Evolutionary conservation across 2,797 vertebrate species (phyloP).

Genomic region (Sternarchorhynchus goeldii): DNA sequence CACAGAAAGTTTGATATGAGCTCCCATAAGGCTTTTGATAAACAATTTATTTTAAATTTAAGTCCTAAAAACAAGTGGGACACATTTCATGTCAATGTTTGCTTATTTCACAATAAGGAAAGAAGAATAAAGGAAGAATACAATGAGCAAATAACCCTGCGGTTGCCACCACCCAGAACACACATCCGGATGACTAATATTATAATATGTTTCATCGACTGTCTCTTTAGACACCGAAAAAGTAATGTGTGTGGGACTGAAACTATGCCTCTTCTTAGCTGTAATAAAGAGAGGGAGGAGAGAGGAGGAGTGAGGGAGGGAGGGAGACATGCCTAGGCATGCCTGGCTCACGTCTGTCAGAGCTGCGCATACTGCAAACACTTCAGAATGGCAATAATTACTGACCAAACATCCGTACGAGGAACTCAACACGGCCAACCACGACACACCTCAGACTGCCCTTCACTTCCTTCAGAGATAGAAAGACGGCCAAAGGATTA

Average conservation of each 20-base stretch:
- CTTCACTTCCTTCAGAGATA: conserved; percentile 13
- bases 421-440: conserved; percentile 40
- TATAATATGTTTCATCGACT: not conserved
- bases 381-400: conserved; percentile 52
- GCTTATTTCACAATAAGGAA: not conserved
- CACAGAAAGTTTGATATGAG: not conserved
- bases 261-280: conserved; percentile 19
- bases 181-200: not conserved
- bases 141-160: not conserved
- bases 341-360: conserved; percentile 37
- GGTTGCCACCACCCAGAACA: not conserved
- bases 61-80: too few relatives aligned
- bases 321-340: conserved; percentile 51
- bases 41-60: too few relatives aligned
- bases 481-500: not conserved
- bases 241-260: conserved; percentile 25
- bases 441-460: conserved; percentile 48
- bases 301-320: conserved; percentile 14
- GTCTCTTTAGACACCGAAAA: conserved; percentile 21
- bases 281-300: not conserved
- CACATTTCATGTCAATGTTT: too few relatives aligned
- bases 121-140: not conserved
- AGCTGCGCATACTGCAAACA: conserved; percentile 37
- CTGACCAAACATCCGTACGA: conserved; percentile 50
- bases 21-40: too few relatives aligned